Conservation (phyloP, 64 coral and sea anemone species). For the Catalaphyllia jardinei region DNA sequence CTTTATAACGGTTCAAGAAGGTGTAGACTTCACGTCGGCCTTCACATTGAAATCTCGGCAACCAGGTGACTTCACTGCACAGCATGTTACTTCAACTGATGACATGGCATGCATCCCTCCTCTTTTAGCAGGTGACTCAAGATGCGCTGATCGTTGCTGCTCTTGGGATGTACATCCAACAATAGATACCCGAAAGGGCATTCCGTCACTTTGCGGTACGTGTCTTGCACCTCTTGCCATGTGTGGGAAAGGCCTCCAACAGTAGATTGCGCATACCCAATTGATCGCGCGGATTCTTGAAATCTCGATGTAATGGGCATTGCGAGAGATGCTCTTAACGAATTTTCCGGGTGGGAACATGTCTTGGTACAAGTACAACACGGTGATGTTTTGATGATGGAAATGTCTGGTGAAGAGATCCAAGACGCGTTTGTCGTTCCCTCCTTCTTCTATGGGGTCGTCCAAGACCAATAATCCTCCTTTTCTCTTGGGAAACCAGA, state of each 20-base stretch:
- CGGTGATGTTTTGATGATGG: conserved; percentile 42
- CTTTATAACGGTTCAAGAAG: too few species aligned
- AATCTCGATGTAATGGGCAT: conserved; percentile 42
- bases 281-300: conserved; percentile 41
- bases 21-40: too few species aligned
- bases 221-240: not conserved
- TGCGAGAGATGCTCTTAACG: conserved; percentile 13
- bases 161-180: not conserved
- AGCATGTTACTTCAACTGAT: too few species aligned
- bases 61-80: too few species aligned
- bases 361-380: conserved; percentile 20
- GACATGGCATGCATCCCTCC: not conserved
- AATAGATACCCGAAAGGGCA: not conserved
- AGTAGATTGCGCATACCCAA: not conserved
- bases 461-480: conserved; percentile 53
- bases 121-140: not conserved
- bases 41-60: too few species aligned
- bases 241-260: not conserved
- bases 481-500: not conserved
- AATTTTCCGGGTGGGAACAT: conserved; percentile 39
- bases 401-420: conserved; percentile 37
- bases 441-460: conserved; percentile 7
- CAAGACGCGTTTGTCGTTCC: conserved; percentile 2
- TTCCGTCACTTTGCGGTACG: not conserved
- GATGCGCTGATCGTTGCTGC: not conserved